phyloP scores from a whole-genome alignment of 2,797 vertebrate genomes.

The Falco novaeseelandiae region DNA sequence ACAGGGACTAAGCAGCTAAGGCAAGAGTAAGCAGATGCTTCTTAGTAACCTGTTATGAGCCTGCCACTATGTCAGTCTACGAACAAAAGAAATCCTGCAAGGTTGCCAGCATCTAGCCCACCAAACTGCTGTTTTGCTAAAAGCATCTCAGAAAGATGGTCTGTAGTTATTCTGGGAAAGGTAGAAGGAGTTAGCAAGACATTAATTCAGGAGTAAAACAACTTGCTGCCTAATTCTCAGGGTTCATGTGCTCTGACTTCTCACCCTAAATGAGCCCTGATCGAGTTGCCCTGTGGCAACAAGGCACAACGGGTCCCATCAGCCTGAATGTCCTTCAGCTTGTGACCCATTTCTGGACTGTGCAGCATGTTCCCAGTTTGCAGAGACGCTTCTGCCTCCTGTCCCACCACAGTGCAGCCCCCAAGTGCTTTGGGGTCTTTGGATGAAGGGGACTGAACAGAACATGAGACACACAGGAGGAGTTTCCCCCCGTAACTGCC shows the following conservation, averaged over 20 bases:
- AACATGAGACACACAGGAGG: neutral
- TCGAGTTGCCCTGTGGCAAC: neutral
- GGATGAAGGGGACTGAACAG: neutral
- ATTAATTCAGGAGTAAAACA: neutral
- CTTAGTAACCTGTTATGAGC: neutral
- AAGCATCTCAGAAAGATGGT: neutral
- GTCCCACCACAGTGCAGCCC: neutral
- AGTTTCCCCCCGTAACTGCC: neutral
- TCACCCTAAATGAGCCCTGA: neutral
- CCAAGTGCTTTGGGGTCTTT: neutral
- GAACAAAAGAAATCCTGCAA: neutral
- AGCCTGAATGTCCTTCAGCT: neutral
- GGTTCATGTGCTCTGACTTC: neutral
- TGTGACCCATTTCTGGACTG: neutral
- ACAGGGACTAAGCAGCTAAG: neutral
- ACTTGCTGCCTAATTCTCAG: neutral
- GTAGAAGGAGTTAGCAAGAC: neutral
- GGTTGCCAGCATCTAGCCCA: neutral
- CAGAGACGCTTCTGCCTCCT: neutral
- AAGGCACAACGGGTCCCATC: neutral
- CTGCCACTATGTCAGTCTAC: no score
- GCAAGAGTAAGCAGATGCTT: neutral
- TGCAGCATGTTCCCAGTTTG: fast-evolving
- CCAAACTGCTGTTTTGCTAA: neutral
- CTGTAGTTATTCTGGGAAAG: neutral